Evolutionary conservation across 2,113 vertebrate genomes (phyloP), one percentile per base, ranked within the genome.

Genomic region (Oceanites oceanicus): DNA sequence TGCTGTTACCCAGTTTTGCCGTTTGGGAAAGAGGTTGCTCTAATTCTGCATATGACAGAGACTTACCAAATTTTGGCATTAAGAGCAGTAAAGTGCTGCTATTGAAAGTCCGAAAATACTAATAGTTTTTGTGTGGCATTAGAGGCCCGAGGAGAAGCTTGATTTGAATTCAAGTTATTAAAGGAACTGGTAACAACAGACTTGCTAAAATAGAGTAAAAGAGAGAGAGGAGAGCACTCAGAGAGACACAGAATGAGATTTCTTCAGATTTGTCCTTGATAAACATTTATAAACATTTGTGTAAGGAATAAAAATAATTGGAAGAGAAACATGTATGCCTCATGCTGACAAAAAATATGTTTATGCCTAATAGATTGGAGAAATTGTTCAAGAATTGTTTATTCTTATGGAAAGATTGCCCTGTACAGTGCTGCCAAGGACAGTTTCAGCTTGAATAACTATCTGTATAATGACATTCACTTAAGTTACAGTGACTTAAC

Each of bases 391-490:
- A 91, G 73, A 95, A 95, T 80, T 95, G 92, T 90, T 96, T 95
- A 97, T 97, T 96, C 95, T 96, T 78, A 91, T 72, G 94, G 95
- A 97, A 97, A 96, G 67, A 96, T 97, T 96, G 94, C 91, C 95
- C 88, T 89, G 83, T 68, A 84, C 61, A 27, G 50, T 49, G 38
- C 59, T 93, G 90, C 80, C 97, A 97, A 97, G 95, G 97, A 96
- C 92, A 95, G 59, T 96, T 97, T 96, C 95, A 97, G 91, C 92
- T 93, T 94, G 92, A 94, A 92, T 94, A 90, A 47, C 63, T 80
- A 47, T 52, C 23, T 92, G 25, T 61, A 67, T 85, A 95, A 93
- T 71, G 73, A 53, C 82, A 87, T 91, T 94, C 86, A 91, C 36
- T 63, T 85, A 83, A 94, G 70, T 90, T 90, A 80, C 66, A 92